Conservation (phyloP, 2,113 vertebrate genomes). For the Ailuropoda melanoleuca region DNA sequence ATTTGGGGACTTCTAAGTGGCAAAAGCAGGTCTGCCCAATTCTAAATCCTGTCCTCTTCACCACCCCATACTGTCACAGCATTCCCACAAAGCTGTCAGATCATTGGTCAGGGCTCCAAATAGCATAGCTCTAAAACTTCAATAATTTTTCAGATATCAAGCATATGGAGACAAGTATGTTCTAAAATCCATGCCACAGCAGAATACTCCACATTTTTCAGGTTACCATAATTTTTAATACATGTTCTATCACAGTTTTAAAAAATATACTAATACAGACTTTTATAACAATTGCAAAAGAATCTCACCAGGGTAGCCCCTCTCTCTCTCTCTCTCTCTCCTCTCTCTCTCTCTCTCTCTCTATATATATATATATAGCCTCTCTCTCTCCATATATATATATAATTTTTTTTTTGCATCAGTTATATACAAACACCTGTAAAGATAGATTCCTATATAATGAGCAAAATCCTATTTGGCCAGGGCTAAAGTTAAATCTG, state of each 20-base stretch:
- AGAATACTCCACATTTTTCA: not conserved
- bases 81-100: not conserved
- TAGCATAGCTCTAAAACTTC: not conserved
- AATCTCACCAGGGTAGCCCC: not conserved
- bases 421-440: not conserved
- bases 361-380: no score
- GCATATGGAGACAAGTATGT: not conserved
- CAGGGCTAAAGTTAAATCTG: not conserved
- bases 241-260: conserved; percentile 33
- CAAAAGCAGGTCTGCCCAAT: not conserved
- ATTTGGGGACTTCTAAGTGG: not conserved
- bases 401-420: not conserved
- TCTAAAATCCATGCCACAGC: conserved; percentile 1
- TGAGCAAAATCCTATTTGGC: no score
- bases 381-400: no score
- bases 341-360: no score
- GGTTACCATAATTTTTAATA: not conserved
- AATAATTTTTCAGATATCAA: conserved; percentile 39
- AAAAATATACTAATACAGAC: conserved; percentile 43
- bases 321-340: no score
- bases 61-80: not conserved
- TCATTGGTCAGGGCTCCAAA: not conserved
- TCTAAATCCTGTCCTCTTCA: not conserved
- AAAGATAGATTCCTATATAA: no score
- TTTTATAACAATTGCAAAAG: not conserved